Percentiles rank a stretch among this genome's conserved stretches.
phyloP scores from a whole-genome alignment of 1,140 invertebrate genomes.

The Cydia fagiglandana region DNA sequence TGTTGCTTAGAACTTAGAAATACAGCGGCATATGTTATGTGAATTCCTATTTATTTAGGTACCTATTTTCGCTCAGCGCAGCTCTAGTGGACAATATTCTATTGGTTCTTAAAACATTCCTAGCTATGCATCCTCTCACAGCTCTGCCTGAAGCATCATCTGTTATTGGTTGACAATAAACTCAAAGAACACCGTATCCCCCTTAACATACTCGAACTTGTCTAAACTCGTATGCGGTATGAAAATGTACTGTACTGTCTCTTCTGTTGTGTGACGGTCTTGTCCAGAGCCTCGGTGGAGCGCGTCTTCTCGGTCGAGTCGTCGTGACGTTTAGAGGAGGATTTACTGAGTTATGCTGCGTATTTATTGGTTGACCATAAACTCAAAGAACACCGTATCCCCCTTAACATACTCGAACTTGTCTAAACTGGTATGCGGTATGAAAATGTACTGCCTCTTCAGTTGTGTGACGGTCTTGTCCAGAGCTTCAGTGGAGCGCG shows the following conservation, averaged over 20 bases:
- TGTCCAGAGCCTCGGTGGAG: conserved; percentile 61
- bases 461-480: conserved; percentile 63
- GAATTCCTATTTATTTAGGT: too few relatives aligned
- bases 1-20: not conserved
- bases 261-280: conserved; percentile 69
- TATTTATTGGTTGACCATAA: conserved; percentile 66
- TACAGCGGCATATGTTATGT: too few relatives aligned
- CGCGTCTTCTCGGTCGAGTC: conserved; percentile 48
- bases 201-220: conserved; percentile 66
- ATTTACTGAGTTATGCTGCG: conserved; percentile 42
- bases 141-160: too few relatives aligned
- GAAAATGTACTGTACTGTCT: conserved; percentile 85
- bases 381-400: conserved; percentile 84
- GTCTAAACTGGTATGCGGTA: conserved; percentile 83
- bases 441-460: conserved; percentile 85
- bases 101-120: too few relatives aligned
- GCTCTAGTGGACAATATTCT: too few relatives aligned
- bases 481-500: conserved; percentile 56
- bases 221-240: too few relatives aligned
- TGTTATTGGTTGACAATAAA: conserved; percentile 54
- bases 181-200: conserved; percentile 84
- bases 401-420: conserved; percentile 84
- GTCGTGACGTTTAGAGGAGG: conserved; percentile 58
- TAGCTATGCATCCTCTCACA: too few relatives aligned
- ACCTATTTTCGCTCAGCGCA: too few relatives aligned